A percentile compares a stretch with the other conserved stretches of the same genome.
phyloP scores from a whole-genome alignment of 2,888 invertebrate species.

The Pyralis farinalis region DNA sequence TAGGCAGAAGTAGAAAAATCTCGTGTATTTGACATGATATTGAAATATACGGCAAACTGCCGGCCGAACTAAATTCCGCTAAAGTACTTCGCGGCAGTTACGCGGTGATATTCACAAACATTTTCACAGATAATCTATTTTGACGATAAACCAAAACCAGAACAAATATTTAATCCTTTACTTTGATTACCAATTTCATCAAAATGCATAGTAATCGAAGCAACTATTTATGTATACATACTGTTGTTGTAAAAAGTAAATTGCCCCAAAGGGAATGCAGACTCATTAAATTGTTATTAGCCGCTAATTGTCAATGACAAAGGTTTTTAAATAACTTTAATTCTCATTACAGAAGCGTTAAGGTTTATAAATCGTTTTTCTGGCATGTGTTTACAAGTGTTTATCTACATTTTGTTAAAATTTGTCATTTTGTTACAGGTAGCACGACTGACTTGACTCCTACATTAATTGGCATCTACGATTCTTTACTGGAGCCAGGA shows the following conservation, averaged over 20 bases:
- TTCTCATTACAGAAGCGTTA: not conserved
- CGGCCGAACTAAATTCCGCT: too few relatives aligned
- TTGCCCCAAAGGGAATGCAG: conserved; percentile 26
- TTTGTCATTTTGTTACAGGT: conserved; percentile 82
- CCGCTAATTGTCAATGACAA: conserved; percentile 28
- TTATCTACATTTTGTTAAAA: conserved; percentile 9
- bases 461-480: conserved; percentile 92
- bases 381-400: not conserved
- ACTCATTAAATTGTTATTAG: conserved; percentile 38
- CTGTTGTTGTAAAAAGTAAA: conserved; percentile 11
- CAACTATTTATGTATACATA: conserved; percentile 7
- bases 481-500: conserved; percentile 84
- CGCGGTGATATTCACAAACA: too few relatives aligned
- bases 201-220: not conserved
- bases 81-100: too few relatives aligned
- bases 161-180: not conserved
- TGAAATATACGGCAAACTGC: too few relatives aligned
- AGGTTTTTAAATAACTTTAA: not conserved
- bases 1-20: too few relatives aligned
- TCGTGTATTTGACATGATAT: too few relatives aligned
- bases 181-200: too few relatives aligned
- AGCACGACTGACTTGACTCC: conserved; percentile 93
- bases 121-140: too few relatives aligned
- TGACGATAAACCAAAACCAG: not conserved
- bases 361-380: not conserved